These are phyloP conservation scores for Erebia epiphron DNA, from an alignment of 2,888 invertebrate species.

Conservation along the genomic window DNA sequence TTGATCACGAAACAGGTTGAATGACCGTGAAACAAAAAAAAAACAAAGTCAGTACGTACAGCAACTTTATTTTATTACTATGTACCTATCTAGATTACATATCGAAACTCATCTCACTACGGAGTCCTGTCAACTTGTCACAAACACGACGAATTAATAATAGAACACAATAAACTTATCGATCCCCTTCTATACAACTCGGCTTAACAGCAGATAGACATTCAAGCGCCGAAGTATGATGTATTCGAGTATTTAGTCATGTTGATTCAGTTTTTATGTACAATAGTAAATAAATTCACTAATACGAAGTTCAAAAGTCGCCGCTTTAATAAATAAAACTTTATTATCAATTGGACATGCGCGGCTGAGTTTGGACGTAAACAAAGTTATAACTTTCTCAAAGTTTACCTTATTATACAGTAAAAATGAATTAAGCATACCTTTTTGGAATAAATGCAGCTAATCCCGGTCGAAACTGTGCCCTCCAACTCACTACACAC, in stretches of 20 bases:
- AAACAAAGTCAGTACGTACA: conserved; percentile 25
- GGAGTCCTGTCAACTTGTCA: conserved; percentile 7
- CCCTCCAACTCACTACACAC: conserved; percentile 68
- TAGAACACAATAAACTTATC: conserved; percentile 24
- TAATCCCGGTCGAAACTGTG: conserved; percentile 56
- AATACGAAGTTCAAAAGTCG: conserved; percentile 34
- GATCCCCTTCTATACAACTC: conserved; percentile 14
- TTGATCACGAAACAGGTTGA: conserved; percentile 59
- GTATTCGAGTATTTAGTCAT: background rate
- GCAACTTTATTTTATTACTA: conserved; percentile 26
- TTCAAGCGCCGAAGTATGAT: background rate
- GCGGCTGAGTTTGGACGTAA: conserved; percentile 68
- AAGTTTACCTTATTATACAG: conserved; percentile 55
- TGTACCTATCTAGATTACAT: conserved; percentile 24
- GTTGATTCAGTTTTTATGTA: background rate
- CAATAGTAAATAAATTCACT: background rate
- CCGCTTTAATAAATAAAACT: conserved; percentile 43
- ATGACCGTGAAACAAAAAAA: conserved; percentile 55
- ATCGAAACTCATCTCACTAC: conserved; percentile 23
- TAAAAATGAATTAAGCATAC: conserved; percentile 51
- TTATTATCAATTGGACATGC: conserved; percentile 64
- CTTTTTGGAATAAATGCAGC: conserved; percentile 56
- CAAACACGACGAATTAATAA: conserved; percentile 24
- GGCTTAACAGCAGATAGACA: background rate
- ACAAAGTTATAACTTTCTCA: conserved; percentile 67